Evolutionary conservation across 2,888 invertebrate genomes (phyloP), one percentile per base, ranked within the genome.

Genomic region (Cryptophagus acutangulus): DNA sequence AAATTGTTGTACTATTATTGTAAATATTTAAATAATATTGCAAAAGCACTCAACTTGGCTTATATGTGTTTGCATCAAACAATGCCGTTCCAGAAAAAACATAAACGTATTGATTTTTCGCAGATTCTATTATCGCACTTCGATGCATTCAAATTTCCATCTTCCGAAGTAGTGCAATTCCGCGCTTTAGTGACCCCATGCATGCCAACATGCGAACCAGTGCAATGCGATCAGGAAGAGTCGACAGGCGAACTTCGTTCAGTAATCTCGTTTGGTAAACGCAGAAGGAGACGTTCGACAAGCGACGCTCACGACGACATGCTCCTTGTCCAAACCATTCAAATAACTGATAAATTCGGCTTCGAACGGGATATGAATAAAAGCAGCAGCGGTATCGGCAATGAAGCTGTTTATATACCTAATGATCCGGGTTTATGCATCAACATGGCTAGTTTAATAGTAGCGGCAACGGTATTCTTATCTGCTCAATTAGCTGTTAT

Each of bases 111-210:
- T 29, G n/a, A 10, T 55, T 53, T 63, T 65, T 70, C 72, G 33
- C 78, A 87, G 84, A 80, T 87, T 57, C 74, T 93, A 46, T 73
- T 91, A 45, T 91, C 92, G 37, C 86, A 89, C 71, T 93, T 94
- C 72, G 93, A 93, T 69, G 93, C 93, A 24, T 94, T 94, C 79
- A 93, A 94, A 70, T 94, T 94, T 76, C 93, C 93, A 29, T 91
- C 91, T 35, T 91, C 91, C 9, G 92, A 93, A 67, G 86, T 91
- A 31, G 93, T 94, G 1, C 93, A 93, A 67, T 94, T 94, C 82
- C 82, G 92, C 48, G 93, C 93, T n/a, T 70, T 93, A 61, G 92
- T 94, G 25, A 92, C 92, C 2, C 93, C 93, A 0, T 93, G 93
- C 69, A 86, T 94, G 84, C 92, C 92, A 15, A 79, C 83, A 29